These are phyloP conservation scores for Heterotilapia buettikoferi DNA, from an alignment of 2,113 vertebrate genomes.

Conservation along the genomic window DNA sequence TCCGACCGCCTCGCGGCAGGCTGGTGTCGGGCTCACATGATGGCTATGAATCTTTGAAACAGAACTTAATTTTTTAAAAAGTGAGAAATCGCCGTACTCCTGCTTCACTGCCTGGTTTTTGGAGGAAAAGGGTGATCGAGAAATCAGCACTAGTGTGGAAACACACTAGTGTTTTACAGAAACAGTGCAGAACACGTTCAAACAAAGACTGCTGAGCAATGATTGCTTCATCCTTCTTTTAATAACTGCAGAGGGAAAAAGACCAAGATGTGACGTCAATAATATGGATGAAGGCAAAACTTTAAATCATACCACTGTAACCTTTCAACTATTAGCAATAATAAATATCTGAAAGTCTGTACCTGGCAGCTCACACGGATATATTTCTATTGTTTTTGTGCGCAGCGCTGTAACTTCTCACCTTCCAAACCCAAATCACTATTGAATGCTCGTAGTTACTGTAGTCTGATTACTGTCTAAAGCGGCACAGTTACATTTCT, in stretches of 20 bases:
- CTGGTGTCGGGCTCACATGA: background rate
- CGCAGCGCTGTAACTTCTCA: rapidly evolving
- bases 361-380: background rate
- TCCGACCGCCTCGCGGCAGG: background rate
- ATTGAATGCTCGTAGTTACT: background rate
- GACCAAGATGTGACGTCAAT: background rate
- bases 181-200: background rate
- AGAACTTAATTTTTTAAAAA: background rate
- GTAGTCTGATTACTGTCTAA: background rate
- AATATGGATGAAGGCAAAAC: background rate
- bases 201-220: background rate
- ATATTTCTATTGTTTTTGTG: rapidly evolving
- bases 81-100: background rate
- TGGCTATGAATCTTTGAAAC: background rate
- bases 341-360: background rate
- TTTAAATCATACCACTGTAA: background rate
- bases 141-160: background rate
- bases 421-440: background rate
- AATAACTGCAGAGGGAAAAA: background rate
- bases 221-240: background rate
- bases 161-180: background rate
- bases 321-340: background rate
- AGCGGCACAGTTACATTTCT: background rate
- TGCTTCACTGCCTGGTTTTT: no score
- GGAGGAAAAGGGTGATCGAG: background rate